Percentiles rank a stretch among this genome's conserved stretches.
phyloP scores from a whole-genome alignment of 2,113 vertebrate genomes.

The Euleptes europaea region DNA sequence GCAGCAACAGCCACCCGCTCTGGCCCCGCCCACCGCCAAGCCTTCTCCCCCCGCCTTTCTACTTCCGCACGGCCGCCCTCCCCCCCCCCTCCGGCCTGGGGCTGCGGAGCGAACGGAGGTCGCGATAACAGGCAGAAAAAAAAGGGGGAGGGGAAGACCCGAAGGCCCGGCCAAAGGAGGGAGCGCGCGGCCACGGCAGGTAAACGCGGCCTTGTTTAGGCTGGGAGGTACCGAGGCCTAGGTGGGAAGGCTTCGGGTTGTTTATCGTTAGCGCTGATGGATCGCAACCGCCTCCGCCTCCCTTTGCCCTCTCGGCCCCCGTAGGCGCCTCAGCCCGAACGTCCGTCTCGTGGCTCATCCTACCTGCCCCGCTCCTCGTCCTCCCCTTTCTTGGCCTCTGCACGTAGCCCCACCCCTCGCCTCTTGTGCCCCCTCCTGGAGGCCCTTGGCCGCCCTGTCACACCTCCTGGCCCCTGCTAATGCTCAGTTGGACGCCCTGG shows the following conservation, averaged over 20 bases:
- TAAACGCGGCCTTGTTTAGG: neutral
- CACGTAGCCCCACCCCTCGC: neutral
- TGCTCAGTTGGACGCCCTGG: neutral
- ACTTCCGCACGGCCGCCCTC: constrained; percentile 18
- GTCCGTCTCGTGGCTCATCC: neutral
- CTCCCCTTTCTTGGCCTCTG: neutral
- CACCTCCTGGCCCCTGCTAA: neutral
- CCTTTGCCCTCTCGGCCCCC: neutral
- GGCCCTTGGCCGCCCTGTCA: neutral
- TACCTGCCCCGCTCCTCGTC: neutral
- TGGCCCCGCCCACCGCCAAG: constrained; percentile 5
- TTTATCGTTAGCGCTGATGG: neutral
- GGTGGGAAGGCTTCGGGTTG: no score
- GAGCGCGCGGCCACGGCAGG: neutral
- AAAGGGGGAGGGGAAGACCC: no score
- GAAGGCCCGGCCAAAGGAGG: neutral
- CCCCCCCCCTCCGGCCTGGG: neutral
- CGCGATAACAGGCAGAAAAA: neutral
- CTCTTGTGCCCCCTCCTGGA: neutral
- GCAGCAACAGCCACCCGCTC: neutral
- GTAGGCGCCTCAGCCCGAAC: neutral
- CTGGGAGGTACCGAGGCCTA: neutral
- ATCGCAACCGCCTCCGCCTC: no score
- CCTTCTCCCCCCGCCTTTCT: neutral
- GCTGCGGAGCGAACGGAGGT: constrained; percentile 2